Base-by-base conservation (phyloP, 2,113 vertebrate genomes). In the Trogon surrucura region DNA sequence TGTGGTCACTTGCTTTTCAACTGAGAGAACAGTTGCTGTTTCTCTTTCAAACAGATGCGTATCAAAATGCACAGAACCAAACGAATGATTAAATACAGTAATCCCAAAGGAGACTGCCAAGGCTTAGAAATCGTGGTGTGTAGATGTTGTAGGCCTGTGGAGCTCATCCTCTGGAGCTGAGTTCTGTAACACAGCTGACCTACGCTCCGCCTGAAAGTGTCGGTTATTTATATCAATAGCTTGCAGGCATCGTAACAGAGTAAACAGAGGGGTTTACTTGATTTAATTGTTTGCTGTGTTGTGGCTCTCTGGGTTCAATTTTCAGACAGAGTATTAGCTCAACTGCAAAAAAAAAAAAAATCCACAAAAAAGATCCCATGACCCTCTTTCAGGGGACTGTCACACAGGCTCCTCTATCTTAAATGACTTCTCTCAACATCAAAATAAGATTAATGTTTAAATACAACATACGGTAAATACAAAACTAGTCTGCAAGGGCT, bases 1-100 rank as follows among this genome's bases (percentile, higher is more conserved):
- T 70, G 80, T 80, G 92, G 93, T 92, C 90, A 97, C 88, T 96
- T 96, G 91, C 84, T 85, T 96, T 95, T 96, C 93, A 94, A 85
- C 95, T 93, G 91, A 87, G 90, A 96, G 93, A 87, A 57, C 90
- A 88, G 72, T 83, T 92, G 92, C 91, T 93, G 69, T 75, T 87
- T 96, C 93, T 94, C 90, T 84, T 86, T 72, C 38, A 70, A 88
- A 92, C 58, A 93, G 80, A 74, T 13, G 30, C 0, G 0, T 89
- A 73, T 70, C 65, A 89, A 92, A 92, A 91, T 51, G 65, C 91
- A 85, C 36, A 84, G 69, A 80, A 92, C 72, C 65, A 88, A 92
- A 80, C 36, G 51, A 72, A 51, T 44, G 32, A 80, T 58, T 66
- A 83, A 91, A 83, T 82, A 87, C 0, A 85, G 70, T 23, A 80